These are phyloP conservation scores for Origma solitaria DNA, from an alignment of 2,113 vertebrate species.

Conservation along the genomic window DNA sequence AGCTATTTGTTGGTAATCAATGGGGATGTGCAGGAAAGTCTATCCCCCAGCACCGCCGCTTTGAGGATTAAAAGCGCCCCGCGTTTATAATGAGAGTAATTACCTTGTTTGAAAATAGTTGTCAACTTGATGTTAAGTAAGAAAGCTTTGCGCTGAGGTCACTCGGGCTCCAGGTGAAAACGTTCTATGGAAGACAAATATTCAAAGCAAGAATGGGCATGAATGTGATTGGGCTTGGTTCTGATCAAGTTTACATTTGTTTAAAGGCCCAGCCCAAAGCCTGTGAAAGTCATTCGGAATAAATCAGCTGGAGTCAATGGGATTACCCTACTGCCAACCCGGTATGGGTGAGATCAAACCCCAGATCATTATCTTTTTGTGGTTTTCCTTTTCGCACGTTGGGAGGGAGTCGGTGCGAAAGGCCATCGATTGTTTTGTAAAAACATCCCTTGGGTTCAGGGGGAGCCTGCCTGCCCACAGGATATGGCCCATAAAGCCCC, in stretches of 20 bases:
- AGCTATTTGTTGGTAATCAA: neutral
- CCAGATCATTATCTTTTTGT: conserved; percentile 43
- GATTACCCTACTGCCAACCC: conserved; percentile 1
- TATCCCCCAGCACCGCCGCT: neutral
- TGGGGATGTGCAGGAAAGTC: neutral
- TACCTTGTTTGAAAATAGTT: neutral
- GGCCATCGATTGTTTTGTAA: conserved; percentile 38
- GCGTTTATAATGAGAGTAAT: neutral
- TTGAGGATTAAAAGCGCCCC: neutral
- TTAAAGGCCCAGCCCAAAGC: conserved; percentile 29
- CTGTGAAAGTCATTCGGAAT: conserved; percentile 27
- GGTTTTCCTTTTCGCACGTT: conserved; percentile 17
- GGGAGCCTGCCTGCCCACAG: neutral
- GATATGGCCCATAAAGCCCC: conserved; percentile 38
- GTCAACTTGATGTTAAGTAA: neutral
- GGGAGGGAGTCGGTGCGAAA: neutral
- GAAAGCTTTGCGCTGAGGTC: neutral
- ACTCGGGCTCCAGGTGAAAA: neutral
- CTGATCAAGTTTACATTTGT: conserved; percentile 56
- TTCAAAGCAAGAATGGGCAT: conserved; percentile 51
- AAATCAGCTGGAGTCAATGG: conserved; percentile 15
- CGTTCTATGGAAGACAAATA: neutral
- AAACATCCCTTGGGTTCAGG: neutral
- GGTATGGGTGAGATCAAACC: neutral
- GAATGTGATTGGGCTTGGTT: conserved; percentile 28